Conservation (phyloP, 2,113 vertebrate species). For the Panurus biarmicus region DNA sequence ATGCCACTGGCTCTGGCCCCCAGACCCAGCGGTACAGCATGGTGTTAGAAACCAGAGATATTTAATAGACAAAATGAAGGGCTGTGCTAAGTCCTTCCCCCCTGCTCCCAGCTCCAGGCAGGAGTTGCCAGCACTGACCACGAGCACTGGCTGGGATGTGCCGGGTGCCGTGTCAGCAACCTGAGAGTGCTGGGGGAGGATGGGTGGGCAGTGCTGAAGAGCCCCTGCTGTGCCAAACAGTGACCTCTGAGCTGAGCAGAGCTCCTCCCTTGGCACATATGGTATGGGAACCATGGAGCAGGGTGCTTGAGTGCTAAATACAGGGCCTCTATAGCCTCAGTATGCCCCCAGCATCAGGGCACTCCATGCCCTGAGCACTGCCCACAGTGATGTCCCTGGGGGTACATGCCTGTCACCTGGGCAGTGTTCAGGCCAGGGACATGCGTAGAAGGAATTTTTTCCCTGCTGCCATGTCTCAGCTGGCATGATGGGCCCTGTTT, state of each 20-base stretch:
- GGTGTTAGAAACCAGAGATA: not conserved
- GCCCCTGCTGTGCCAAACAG: accelerated
- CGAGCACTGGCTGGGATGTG: accelerated
- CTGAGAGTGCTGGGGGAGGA: not conserved
- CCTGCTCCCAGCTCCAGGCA: not conserved
- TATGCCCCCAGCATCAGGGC: not conserved
- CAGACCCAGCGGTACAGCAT: accelerated
- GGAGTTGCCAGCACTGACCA: conserved; percentile 3
- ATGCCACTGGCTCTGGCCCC: not conserved
- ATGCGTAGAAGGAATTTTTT: not conserved
- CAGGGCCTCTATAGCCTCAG: not conserved
- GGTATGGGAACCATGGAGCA: accelerated
- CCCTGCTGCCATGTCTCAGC: not conserved
- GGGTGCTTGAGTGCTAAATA: accelerated
- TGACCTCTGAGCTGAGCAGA: not conserved
- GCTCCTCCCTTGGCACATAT: accelerated
- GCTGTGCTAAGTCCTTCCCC: not conserved
- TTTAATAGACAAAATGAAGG: conserved; percentile 24
- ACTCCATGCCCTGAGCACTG: accelerated
- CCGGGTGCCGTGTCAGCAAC: not conserved
- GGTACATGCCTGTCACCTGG: accelerated
- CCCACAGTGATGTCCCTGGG: accelerated
- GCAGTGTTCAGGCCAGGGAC: accelerated
- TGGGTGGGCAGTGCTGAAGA: not conserved
- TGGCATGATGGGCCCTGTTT: not conserved